phyloP scores from a whole-genome alignment of 2,797 vertebrate species.

The Sciaenops ocellatus region DNA sequence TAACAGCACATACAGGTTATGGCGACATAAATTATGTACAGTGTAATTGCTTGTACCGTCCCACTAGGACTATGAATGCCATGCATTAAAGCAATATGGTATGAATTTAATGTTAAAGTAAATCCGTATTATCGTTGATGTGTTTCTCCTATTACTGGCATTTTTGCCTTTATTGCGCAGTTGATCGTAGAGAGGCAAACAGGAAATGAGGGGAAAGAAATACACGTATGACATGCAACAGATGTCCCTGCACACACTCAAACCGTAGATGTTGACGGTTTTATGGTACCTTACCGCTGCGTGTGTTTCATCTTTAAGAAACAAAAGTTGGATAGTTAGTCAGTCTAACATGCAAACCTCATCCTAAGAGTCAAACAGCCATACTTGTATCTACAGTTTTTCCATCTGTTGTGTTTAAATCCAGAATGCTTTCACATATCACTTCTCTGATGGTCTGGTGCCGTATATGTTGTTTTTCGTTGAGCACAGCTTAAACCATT shows the following conservation, averaged over 20 bases:
- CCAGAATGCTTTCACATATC: neutral
- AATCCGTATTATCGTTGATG: neutral
- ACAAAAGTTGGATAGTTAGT: neutral
- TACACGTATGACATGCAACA: neutral
- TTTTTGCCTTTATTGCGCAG: neutral
- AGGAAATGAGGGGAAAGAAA: neutral
- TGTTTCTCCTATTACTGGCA: neutral
- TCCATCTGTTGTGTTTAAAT: neutral
- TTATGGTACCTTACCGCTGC: too few relatives aligned
- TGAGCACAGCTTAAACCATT: neutral
- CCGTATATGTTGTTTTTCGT: neutral
- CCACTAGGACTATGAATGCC: neutral
- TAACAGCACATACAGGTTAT: slow-evolving; percentile 6
- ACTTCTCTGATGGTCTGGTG: neutral
- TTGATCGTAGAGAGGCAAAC: slow-evolving; percentile 3
- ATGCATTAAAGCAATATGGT: neutral
- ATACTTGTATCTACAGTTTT: too few relatives aligned
- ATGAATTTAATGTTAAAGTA: neutral
- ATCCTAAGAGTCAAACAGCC: too few relatives aligned
- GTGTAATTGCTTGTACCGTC: slow-evolving; percentile 12
- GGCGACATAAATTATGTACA: neutral
- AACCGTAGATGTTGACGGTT: neutral
- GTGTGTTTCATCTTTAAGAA: neutral
- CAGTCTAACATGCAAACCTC: too few relatives aligned
- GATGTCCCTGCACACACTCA: neutral